Percentiles rank a stretch among this genome's conserved stretches.
Evolutionary conservation across 2,113 vertebrate species (phyloP).

Genomic region (Thunnus thynnus): DNA sequence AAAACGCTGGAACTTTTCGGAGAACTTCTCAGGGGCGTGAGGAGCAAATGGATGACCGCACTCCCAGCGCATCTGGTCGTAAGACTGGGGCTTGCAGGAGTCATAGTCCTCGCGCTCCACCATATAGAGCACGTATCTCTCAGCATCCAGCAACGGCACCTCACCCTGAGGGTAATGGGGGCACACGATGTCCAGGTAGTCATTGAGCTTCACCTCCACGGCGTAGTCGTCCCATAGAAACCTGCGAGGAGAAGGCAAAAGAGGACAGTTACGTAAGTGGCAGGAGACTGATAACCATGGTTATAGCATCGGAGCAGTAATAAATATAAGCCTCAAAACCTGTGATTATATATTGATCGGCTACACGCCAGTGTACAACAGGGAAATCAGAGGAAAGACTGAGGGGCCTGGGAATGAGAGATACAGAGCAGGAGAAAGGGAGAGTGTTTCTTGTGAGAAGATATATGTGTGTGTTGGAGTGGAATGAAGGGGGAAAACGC

Average conservation of each 20-base stretch:
- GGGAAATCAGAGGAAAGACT: slow-evolving; percentile 75
- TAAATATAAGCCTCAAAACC: slow-evolving; percentile 72
- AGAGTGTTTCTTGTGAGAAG: slow-evolving; percentile 20
- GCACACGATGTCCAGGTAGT: slow-evolving; percentile 97
- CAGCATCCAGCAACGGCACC: slow-evolving; percentile 82
- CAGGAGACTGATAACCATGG: slow-evolving; percentile 54
- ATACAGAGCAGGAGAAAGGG: neutral
- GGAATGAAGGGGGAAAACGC: slow-evolving; percentile 48
- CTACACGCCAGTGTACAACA: slow-evolving; percentile 47
- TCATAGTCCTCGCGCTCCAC: slow-evolving; percentile 90
- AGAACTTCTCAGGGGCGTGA: slow-evolving; percentile 93
- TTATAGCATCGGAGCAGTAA: slow-evolving; percentile 46
- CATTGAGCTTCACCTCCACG: slow-evolving; percentile 89
- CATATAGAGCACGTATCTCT: slow-evolving; percentile 94
- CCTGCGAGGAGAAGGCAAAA: slow-evolving; percentile 71
- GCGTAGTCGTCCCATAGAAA: slow-evolving; percentile 86
- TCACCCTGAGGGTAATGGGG: slow-evolving; percentile 91
- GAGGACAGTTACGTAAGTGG: slow-evolving; percentile 47
- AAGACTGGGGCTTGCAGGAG: slow-evolving; percentile 89
- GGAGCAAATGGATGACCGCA: slow-evolving; percentile 90
- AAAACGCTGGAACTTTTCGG: slow-evolving; percentile 96
- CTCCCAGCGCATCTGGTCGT: slow-evolving; percentile 94
- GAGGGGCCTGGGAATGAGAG: slow-evolving; percentile 28
- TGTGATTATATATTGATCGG: slow-evolving; percentile 79
- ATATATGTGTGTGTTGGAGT: slow-evolving; percentile 46